Percentiles rank a stretch among this genome's conserved stretches.
Evolutionary conservation across 2,797 vertebrate genomes (phyloP).

Genomic region (Chelidonichthys spinosus): DNA sequence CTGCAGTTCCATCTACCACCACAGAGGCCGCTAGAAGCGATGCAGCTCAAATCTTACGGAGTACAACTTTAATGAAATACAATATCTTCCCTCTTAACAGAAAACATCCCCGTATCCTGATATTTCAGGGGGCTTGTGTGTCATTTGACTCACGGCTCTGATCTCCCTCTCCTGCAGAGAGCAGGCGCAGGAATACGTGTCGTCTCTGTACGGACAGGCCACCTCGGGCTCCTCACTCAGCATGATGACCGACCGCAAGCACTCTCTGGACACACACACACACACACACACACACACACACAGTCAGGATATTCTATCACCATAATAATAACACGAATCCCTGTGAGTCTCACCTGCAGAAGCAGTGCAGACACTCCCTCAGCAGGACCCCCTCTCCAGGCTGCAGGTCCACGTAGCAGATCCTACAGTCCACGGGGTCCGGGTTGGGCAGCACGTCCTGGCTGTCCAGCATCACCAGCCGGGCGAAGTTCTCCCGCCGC

Average conservation of each 20-base stretch:
- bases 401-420: conserved; percentile 86
- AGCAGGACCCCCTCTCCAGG: conserved; percentile 86
- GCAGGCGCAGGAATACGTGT: conserved; percentile 85
- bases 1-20: no score
- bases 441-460: conserved; percentile 88
- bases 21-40: no score
- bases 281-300: conserved; percentile 24
- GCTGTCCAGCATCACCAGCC: conserved; percentile 85
- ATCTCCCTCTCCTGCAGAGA: conserved; percentile 91
- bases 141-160: conserved; percentile 84
- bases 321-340: background rate
- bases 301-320: background rate
- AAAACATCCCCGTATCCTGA: no score
- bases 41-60: no score
- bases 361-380: conserved; percentile 91
- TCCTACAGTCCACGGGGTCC: conserved; percentile 87
- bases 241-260: conserved; percentile 87
- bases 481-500: conserved; percentile 86
- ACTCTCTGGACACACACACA: conserved; percentile 75
- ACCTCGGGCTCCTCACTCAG: conserved; percentile 89
- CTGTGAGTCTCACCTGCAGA: conserved; percentile 84
- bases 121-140: background rate
- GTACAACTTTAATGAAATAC: no score
- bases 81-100: no score
- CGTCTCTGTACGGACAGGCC: conserved; percentile 89